phyloP scores from a whole-genome alignment of 2,797 vertebrate species.

The Cheracebus regulus region DNA sequence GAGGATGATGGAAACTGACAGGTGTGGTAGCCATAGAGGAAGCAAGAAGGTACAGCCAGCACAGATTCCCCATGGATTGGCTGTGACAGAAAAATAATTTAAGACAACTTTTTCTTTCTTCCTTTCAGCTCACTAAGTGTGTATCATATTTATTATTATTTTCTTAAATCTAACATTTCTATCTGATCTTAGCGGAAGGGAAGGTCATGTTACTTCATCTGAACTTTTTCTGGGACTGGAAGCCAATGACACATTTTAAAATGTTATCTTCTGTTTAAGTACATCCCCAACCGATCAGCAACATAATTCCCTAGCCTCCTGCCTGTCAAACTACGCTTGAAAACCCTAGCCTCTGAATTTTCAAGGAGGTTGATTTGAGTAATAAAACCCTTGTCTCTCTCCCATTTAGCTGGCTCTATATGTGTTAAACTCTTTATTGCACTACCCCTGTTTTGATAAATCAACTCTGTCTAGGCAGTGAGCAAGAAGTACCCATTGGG shows the following conservation, averaged over 20 bases:
- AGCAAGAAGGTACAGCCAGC: background rate
- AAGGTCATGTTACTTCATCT: background rate
- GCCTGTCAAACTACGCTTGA: background rate
- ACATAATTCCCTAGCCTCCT: background rate
- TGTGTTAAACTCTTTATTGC: background rate
- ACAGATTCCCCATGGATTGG: background rate
- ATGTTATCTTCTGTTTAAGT: slow-evolving; percentile 21
- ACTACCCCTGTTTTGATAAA: background rate
- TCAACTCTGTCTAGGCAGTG: background rate
- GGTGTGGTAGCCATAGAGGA: background rate
- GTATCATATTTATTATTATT: background rate
- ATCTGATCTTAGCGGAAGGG: background rate
- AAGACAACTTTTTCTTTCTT: background rate
- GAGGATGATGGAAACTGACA: background rate
- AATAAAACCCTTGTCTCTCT: background rate
- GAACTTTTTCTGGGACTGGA: background rate
- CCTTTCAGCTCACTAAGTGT: background rate
- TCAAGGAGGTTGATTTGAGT: background rate
- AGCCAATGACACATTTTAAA: slow-evolving; percentile 21
- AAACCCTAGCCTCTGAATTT: background rate
- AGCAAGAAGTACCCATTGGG: background rate
- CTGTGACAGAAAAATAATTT: background rate
- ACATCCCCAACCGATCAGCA: background rate
- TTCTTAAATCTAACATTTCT: slow-evolving; percentile 1
- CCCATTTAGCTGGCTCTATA: background rate